phyloP scores from a whole-genome alignment of 1,140 invertebrate species.

The Bombus huntii region DNA sequence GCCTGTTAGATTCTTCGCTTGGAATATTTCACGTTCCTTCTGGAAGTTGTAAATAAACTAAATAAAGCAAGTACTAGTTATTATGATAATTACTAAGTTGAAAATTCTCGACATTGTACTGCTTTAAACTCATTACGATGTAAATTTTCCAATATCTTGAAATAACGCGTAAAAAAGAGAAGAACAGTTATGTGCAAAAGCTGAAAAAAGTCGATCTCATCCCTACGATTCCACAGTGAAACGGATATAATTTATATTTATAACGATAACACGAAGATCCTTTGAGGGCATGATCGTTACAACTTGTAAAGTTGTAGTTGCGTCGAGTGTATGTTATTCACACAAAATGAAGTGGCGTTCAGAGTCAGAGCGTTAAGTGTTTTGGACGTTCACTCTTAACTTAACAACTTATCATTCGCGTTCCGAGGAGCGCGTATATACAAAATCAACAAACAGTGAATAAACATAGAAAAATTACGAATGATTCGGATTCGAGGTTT shows the following conservation, averaged over 20 bases:
- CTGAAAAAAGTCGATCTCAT: neutral
- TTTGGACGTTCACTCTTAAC: slow-evolving; percentile 21
- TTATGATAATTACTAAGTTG: too few relatives aligned
- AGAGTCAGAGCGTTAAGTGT: neutral
- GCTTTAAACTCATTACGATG: too few relatives aligned
- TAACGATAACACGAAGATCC: neutral
- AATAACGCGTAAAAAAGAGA: neutral
- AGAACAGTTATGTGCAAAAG: neutral
- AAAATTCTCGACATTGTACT: too few relatives aligned
- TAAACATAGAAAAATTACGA: slow-evolving; percentile 27
- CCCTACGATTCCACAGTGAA: neutral
- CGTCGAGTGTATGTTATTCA: neutral
- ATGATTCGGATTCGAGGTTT: slow-evolving; percentile 11
- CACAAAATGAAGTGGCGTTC: slow-evolving; percentile 22
- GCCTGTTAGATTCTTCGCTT: neutral
- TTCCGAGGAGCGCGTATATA: neutral
- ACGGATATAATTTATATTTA: neutral
- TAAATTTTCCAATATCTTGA: neutral
- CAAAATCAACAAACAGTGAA: slow-evolving; percentile 8
- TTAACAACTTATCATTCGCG: slow-evolving; percentile 38
- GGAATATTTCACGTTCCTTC: neutral
- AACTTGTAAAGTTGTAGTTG: neutral
- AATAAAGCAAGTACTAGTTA: too few relatives aligned
- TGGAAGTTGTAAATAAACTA: too few relatives aligned
- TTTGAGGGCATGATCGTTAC: neutral